Conservation (phyloP, 2,797 vertebrate genomes). For the Gymnoscopelus microlampas region DNA sequence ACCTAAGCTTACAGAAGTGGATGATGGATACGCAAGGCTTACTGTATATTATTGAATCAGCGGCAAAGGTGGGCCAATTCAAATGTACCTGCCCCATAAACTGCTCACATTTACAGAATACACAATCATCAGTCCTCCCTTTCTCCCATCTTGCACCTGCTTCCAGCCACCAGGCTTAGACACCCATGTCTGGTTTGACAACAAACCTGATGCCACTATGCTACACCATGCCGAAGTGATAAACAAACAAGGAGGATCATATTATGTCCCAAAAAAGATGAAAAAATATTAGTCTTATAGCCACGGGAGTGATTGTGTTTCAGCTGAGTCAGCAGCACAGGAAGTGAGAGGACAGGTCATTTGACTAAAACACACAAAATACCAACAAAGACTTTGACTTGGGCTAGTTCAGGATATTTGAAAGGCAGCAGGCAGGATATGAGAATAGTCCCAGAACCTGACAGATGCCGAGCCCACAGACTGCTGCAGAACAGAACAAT, state of each 20-base stretch:
- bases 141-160: no score
- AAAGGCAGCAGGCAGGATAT: slow-evolving; percentile 75
- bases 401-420: slow-evolving; percentile 70
- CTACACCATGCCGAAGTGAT: no score
- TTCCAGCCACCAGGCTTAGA: no score
- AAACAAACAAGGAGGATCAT: no score
- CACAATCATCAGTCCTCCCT: no score
- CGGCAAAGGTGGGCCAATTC: background rate
- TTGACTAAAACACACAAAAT: slow-evolving; percentile 8
- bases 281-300: no score
- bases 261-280: no score
- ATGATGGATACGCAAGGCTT: background rate
- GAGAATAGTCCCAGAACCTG: slow-evolving; percentile 48
- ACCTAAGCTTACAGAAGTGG: background rate
- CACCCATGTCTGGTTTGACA: no score
- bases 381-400: background rate
- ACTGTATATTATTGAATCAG: background rate
- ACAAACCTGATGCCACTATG: no score
- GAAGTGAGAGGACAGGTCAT: background rate
- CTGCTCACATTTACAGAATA: no score
- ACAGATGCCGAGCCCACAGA: background rate
- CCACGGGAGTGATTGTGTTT: no score
- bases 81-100: background rate
- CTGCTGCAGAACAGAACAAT: background rate
- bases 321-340: slow-evolving; percentile 5